Evolutionary conservation across 2,797 vertebrate species (phyloP), one percentile per base, ranked within the genome.

Genomic region (Alauda arvensis): DNA sequence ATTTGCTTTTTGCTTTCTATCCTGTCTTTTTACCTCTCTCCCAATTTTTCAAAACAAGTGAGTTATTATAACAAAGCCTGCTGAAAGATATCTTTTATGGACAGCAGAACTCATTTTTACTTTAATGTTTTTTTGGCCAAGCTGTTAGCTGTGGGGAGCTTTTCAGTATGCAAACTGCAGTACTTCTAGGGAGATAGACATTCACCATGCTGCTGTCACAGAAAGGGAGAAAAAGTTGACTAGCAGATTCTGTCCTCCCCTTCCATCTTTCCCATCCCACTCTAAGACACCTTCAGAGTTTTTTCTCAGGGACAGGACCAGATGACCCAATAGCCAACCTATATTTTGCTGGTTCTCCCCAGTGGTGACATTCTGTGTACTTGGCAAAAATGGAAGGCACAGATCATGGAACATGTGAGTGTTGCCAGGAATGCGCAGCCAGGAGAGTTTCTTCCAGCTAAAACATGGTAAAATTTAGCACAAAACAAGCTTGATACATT

Each of bases 381-480:
- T 62, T 79, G 56, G 72, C 46, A 76, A 57, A 72, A 79, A 40
- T 33, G 20, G 31, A 90, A 66, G 33, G 57, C 23, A 46, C 25
- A 33, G 31, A 51, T 62, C 28, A 72, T 25, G 19, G 57, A 67
- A 72, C 20, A 31, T 24, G 34, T 6, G 18, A 92, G 24, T 4
- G 2, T n/a, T 70, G 18, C 14, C 59, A 82, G 70, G 55, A 90
- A 85, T 74, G 56, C 11, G 12, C 10, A 59, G 24, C 43, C 43
- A 43, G 33, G 19, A 62, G 33, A 76, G n/a, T 51, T 87, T 87
- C 52, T 87, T 83, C 61, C 69, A 72, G 55, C 52, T 87, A 81
- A 92, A 92, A 74, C 31, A 90, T 14, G 60, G n/a, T 68, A 75
- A 80, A 72, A 90, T 70, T 83, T 67, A 81, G 45, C 60, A 46